Conservation (phyloP, 2,797 vertebrate genomes). For the Tarsius wallacei region DNA sequence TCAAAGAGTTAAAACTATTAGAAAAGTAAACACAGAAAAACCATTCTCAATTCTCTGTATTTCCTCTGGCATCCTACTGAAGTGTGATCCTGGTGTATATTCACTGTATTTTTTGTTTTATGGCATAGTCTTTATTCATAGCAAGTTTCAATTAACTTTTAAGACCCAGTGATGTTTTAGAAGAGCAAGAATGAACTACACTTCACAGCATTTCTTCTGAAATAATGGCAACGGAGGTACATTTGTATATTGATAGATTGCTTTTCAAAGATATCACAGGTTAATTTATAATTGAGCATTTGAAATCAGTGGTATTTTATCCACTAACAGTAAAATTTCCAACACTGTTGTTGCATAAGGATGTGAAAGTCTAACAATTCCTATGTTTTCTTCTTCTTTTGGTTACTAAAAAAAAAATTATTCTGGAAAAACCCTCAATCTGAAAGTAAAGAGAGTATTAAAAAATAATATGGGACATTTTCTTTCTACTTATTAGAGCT, state of each 20-base stretch:
- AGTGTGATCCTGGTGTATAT: constrained; percentile 82
- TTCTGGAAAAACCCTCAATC: constrained; percentile 30
- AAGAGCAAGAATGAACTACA: constrained; percentile 65
- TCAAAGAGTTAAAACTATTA: constrained; percentile 83
- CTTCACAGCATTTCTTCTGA: constrained; percentile 41
- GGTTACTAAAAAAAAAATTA: constrained; percentile 82
- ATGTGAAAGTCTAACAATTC: constrained; percentile 87
- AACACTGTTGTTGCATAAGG: constrained; percentile 79
- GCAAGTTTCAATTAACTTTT: constrained; percentile 89
- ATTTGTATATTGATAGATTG: neutral
- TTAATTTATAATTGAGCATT: constrained; percentile 69
- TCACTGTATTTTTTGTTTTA: constrained; percentile 87
- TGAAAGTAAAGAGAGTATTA: constrained; percentile 55
- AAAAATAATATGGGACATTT: constrained; percentile 23
- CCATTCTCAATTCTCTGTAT: constrained; percentile 81
- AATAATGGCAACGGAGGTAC: neutral
- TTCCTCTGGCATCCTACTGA: constrained; percentile 88
- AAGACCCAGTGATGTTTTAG: constrained; percentile 76
- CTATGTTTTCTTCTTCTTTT: constrained; percentile 87
- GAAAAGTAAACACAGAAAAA: constrained; percentile 87
- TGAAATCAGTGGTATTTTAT: constrained; percentile 68
- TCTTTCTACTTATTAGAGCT: neutral
- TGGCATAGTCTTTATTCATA: constrained; percentile 86
- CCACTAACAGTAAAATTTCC: constrained; percentile 81
- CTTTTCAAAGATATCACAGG: constrained; percentile 66